Conservation (phyloP, 2,797 vertebrate species). For the Labeo calbasu region DNA sequence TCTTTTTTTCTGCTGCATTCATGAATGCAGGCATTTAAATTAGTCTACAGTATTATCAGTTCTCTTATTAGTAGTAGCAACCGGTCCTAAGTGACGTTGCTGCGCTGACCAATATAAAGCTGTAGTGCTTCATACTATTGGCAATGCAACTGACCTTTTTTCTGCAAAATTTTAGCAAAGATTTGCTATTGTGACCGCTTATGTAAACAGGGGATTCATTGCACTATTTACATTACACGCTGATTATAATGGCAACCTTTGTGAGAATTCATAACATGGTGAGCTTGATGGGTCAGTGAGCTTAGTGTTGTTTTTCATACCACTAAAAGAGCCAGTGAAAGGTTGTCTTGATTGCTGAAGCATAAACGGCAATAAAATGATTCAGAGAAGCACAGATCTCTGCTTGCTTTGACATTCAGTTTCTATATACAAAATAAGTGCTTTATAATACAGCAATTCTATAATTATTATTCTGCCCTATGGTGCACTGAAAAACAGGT, state of each 20-base stretch:
- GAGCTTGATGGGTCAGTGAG: background rate
- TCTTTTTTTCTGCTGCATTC: background rate
- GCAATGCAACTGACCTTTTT: background rate
- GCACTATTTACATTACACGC: background rate
- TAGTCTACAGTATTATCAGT: background rate
- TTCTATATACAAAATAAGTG: background rate
- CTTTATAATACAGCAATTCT: no score
- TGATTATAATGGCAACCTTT: constrained; percentile 6
- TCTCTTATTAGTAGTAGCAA: background rate
- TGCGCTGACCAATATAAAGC: background rate
- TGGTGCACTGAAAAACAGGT: background rate
- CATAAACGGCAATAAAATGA: background rate
- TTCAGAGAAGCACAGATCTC: background rate
- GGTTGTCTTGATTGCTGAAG: background rate
- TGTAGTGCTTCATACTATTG: background rate
- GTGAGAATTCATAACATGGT: background rate
- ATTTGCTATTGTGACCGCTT: background rate
- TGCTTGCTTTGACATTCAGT: background rate
- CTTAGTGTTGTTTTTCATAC: background rate
- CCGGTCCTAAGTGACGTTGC: background rate
- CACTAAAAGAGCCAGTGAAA: background rate
- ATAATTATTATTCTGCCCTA: background rate
- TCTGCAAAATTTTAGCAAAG: background rate
- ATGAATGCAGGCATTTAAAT: background rate
- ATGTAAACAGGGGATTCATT: background rate